Percentiles rank a stretch among this genome's conserved stretches.
Conservation (phyloP, 2,113 vertebrate species). For the Mus spicilegus region DNA sequence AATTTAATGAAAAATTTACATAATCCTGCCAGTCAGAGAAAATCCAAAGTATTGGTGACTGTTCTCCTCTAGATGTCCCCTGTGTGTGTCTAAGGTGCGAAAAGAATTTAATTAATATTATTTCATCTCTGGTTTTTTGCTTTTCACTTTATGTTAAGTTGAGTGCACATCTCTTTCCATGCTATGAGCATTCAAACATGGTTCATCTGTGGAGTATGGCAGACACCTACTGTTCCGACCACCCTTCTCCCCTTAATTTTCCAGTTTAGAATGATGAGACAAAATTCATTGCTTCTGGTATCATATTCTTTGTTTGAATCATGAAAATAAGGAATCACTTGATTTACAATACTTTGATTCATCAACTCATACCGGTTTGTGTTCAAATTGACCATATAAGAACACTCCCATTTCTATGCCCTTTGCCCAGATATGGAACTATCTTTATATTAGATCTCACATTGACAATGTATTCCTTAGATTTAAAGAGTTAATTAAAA, state of each 20-base stretch:
- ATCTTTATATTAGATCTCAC: slow-evolving; percentile 29
- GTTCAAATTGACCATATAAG: neutral
- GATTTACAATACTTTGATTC: neutral
- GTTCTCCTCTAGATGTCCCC: neutral
- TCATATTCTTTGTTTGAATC: neutral
- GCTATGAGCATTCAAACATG: neutral
- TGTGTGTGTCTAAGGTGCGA: neutral
- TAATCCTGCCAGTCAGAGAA: neutral
- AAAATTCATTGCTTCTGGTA: neutral
- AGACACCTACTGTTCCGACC: neutral
- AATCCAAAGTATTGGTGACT: neutral
- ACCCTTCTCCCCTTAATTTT: neutral
- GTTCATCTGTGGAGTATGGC: neutral
- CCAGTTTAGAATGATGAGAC: neutral
- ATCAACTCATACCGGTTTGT: neutral
- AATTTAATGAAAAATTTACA: neutral
- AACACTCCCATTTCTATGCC: neutral
- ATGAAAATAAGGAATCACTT: neutral
- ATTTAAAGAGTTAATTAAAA: slow-evolving; percentile 28
- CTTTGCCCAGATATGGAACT: neutral
- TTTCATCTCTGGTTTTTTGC: slow-evolving; percentile 2
- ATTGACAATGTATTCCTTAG: neutral
- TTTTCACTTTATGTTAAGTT: neutral
- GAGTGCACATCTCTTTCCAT: neutral
- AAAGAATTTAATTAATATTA: slow-evolving; percentile 20